These are phyloP conservation scores for Sphaerodactylus townsendi DNA, from an alignment of 2,113 vertebrate species.

Conservation along the genomic window DNA sequence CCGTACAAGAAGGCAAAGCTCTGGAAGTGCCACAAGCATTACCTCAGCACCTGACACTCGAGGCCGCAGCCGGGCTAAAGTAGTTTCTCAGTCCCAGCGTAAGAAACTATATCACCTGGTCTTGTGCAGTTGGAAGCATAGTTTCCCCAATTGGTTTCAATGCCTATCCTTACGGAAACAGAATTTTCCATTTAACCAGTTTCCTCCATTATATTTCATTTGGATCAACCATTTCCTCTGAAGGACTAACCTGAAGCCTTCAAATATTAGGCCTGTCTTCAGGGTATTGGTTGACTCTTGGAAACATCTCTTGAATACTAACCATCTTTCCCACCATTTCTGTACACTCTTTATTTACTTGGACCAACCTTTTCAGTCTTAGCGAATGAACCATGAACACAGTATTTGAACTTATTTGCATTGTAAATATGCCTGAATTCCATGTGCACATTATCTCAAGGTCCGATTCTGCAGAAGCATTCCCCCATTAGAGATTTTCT, in stretches of 20 bases:
- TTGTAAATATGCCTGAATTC: rapidly evolving
- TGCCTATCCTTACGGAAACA: neutral
- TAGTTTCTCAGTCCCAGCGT: conserved; percentile 98
- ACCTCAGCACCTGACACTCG: conserved; percentile 85
- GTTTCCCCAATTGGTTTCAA: neutral
- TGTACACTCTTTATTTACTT: neutral
- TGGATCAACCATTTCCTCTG: neutral
- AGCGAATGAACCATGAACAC: neutral
- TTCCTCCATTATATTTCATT: neutral
- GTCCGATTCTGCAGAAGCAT: neutral
- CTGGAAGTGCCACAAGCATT: conserved; percentile 84
- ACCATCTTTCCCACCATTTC: too few species aligned
- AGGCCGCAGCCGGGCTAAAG: conserved; percentile 96
- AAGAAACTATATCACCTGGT: conserved; percentile 70
- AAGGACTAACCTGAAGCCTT: neutral
- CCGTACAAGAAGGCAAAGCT: conserved; percentile 91
- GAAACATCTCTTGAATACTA: too few species aligned
- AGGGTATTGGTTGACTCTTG: neutral
- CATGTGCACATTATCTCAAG: neutral
- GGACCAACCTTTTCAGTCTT: neutral
- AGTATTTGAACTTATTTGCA: neutral
- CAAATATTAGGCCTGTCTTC: neutral
- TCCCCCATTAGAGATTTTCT: neutral
- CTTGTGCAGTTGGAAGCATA: neutral
- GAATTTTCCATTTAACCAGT: neutral